Evolutionary conservation across 2,797 vertebrate genomes (phyloP), one percentile per base, ranked within the genome.

Genomic region (Pangasius macronema): DNA sequence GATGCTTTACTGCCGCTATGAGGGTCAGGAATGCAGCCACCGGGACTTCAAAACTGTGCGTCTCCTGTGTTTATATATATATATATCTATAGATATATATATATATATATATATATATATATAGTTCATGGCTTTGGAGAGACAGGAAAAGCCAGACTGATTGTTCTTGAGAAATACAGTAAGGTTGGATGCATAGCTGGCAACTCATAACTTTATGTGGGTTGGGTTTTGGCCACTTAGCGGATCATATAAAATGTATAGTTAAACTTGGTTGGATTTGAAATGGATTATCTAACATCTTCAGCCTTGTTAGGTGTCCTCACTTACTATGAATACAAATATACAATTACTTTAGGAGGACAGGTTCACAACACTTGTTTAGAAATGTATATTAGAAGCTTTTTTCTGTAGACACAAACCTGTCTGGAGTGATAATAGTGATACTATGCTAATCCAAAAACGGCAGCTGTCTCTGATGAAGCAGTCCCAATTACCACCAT

Each of bases 1-100:
- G 98, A 97, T 99, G 97, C 96, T 99, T 13, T 99, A 98, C 93
- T 99, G 98, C 93, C 98, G 97, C 90, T 99, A 97, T 94, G 97
- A 97, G 91, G 98, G 98, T 39, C 97, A 98, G 90, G 97, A 99
- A 89, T 99, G 98, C 86, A 96, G 92, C 94, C 95, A 96, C 83
- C 95, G 93, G 39, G 98, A 99, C 97, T 99, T 99, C 97, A 97
- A 96, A 96, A 96, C 97, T 6, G 98, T 99, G 94, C 99, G 98
- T 99, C n/a, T 75, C 18, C 9, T 51, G 55, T 2, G 76, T 85
- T 49, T 68, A 18, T 42, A 36, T 65, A 46, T 46, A 42, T 18
- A 10, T 51, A 20, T 30, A 49, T 61, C n/a, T n/a, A n/a, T n/a
- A n/a, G n/a, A 10, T 63, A 51, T 55, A 9, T 57, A 33, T 49